phyloP scores from a whole-genome alignment of 30 jellyfish, hydroid and myxozoan species.

The Catostylus mosaicus region DNA sequence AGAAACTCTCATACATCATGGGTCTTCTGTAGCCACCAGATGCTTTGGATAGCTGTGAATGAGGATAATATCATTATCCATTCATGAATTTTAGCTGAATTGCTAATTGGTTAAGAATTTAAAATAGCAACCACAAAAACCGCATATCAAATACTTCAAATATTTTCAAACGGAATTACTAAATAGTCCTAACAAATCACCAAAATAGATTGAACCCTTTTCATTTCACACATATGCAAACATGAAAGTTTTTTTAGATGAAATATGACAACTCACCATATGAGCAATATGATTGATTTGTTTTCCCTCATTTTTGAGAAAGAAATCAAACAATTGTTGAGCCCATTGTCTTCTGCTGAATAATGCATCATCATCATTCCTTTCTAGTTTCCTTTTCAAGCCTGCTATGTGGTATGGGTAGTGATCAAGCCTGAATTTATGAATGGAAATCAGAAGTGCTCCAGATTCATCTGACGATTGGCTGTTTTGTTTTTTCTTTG shows the following conservation, averaged over 20 bases:
- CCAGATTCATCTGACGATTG: slow-evolving; percentile 74
- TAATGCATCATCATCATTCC: slow-evolving; percentile 80
- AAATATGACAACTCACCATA: slow-evolving; percentile 13
- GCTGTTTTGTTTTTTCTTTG: background rate
- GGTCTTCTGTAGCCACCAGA: slow-evolving; percentile 56
- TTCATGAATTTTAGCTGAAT: background rate
- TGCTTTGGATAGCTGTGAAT: slow-evolving; percentile 9
- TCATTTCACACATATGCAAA: too few relatives aligned
- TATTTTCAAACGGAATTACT: too few relatives aligned
- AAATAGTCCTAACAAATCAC: background rate
- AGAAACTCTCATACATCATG: slow-evolving; percentile 88
- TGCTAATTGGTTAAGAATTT: background rate
- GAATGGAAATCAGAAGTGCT: slow-evolving; percentile 82
- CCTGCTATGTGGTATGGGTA: slow-evolving; percentile 98
- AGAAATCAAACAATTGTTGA: slow-evolving; percentile 81
- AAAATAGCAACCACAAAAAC: background rate
- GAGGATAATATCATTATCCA: background rate
- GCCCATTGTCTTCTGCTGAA: slow-evolving; percentile 95
- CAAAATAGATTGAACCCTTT: too few relatives aligned
- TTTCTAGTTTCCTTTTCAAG: slow-evolving; percentile 51
- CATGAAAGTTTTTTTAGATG: too few relatives aligned
- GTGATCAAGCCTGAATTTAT: slow-evolving; percentile 78
- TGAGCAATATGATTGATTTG: slow-evolving; percentile 28
- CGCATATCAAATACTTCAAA: too few relatives aligned
- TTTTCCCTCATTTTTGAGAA: slow-evolving; percentile 83